Percentiles rank a stretch among this genome's conserved stretches.
Evolutionary conservation across 30 jellyfish, hydroid and myxozoan species (phyloP).

Genomic region (Aurelia sp.): DNA sequence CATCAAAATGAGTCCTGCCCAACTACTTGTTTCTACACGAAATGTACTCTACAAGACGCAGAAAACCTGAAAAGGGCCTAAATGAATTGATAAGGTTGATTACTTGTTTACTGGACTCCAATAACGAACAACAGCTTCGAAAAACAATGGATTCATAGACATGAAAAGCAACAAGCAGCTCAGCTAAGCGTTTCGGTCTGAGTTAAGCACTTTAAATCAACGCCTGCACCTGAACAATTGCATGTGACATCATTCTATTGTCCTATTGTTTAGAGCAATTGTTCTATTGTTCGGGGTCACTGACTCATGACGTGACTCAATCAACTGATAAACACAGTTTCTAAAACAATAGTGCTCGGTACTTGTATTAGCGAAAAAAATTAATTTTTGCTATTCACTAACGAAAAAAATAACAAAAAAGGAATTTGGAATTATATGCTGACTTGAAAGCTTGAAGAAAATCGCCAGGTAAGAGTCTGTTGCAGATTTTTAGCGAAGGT

Average conservation of each 20-base stretch:
- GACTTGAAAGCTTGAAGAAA: constrained; percentile 37
- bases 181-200: constrained; percentile 23
- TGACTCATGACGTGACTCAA: constrained; percentile 37
- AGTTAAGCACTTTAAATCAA: constrained; percentile 35
- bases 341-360: neutral
- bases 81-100: too few relatives aligned
- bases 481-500: neutral
- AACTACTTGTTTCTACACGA: too few relatives aligned
- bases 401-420: neutral
- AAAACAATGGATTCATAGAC: neutral
- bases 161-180: constrained; percentile 5
- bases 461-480: constrained; percentile 28
- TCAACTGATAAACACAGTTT: neutral
- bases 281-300: constrained; percentile 69
- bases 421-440: constrained; percentile 39
- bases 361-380: constrained; percentile 12
- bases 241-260: constrained; percentile 58
- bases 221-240: constrained; percentile 56
- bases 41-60: too few relatives aligned
- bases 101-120: too few relatives aligned
- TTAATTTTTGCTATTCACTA: neutral
- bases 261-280: constrained; percentile 12
- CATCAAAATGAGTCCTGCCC: too few relatives aligned
- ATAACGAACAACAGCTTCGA: too few relatives aligned
- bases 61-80: too few relatives aligned